A percentile compares a stretch with the other conserved stretches of the same genome.
Evolutionary conservation across 2,888 invertebrate species (phyloP).

Genomic region (Alentia gelatinosa): DNA sequence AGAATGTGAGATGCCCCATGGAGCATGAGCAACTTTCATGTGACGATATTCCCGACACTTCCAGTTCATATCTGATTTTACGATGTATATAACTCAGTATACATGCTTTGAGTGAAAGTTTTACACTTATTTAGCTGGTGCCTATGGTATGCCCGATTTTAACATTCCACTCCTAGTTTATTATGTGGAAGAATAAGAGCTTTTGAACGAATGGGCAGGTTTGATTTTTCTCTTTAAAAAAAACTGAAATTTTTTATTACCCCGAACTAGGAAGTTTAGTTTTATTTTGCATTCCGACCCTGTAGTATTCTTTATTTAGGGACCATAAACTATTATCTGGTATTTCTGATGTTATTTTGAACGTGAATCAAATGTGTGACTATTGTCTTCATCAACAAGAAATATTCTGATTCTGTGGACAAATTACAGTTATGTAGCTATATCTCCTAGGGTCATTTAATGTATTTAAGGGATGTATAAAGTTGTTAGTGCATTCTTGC

Average conservation of each 20-base stretch:
- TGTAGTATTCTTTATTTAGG: neutral
- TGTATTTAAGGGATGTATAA: slow-evolving; percentile 40
- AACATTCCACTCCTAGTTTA: neutral
- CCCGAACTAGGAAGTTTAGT: too few relatives aligned
- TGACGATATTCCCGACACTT: neutral
- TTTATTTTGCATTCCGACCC: neutral
- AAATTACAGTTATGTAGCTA: neutral
- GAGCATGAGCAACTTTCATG: neutral
- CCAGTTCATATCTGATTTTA: neutral
- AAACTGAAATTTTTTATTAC: neutral
- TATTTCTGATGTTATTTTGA: too few relatives aligned
- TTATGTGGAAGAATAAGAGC: neutral
- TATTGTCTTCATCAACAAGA: neutral
- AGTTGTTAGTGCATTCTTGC: slow-evolving; percentile 40
- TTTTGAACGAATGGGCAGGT: too few relatives aligned
- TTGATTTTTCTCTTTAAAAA: too few relatives aligned
- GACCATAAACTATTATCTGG: neutral
- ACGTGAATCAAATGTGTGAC: neutral
- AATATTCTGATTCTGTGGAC: neutral
- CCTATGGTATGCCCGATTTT: neutral
- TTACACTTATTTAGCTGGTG: neutral
- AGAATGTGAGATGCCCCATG: neutral
- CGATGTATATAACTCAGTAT: neutral
- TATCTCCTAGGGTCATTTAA: neutral
- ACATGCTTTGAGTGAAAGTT: neutral